Base-by-base conservation (phyloP, 2,888 invertebrate genomes). In the Catotricha subobsoleta region DNA sequence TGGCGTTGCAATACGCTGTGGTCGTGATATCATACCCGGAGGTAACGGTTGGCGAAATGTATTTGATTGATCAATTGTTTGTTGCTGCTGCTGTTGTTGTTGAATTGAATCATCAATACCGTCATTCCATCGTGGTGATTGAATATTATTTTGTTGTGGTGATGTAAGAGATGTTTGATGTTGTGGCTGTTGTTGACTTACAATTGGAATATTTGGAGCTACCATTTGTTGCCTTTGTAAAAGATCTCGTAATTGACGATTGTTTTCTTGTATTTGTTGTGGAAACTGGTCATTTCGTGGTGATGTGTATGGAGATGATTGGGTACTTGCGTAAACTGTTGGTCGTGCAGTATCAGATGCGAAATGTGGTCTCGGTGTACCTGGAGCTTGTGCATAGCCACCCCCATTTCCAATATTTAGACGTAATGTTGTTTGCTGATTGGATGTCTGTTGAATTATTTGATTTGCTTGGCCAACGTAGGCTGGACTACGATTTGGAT, bases 1-100 rank as follows among this genome's bases (percentile, higher is more conserved):
- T 31, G 44, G 40, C 4, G 42, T 25, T 16, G 36, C 34, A 33
- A 47, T 41, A n/a, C 47, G 36, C 15, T 39, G 60, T 6, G 70
- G 67, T 48, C 71, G 60, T 27, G 45, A 43, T 7, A 65, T 62
- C 33, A 67, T 64, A 46, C 67, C 65, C 23, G 71, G 69, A 9
- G 79, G 79, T 50, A 80, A 60, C 9, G 80, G 80, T 50, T 77
- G 78, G 9, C 80, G 68, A 59, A 77, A 79, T 23, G 74, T 76
- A 43, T 69, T 70, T 31, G 74, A 75, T 1, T 66, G 68, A 7
- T 58, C 44, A 20, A 46, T 45, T 43, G 51, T 48, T 33, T 33
- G 42, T 40, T 47, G 48, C 35, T 43, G 45, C 13, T 34, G 33
- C 10, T 39, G 34, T 21, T 44, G 44, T 12, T 31, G 36, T 10